A percentile compares a stretch with the other conserved stretches of the same genome.
These are phyloP conservation scores for Mastomys coucha DNA, from an alignment of 2,113 vertebrate species.

Conservation along the genomic window DNA sequence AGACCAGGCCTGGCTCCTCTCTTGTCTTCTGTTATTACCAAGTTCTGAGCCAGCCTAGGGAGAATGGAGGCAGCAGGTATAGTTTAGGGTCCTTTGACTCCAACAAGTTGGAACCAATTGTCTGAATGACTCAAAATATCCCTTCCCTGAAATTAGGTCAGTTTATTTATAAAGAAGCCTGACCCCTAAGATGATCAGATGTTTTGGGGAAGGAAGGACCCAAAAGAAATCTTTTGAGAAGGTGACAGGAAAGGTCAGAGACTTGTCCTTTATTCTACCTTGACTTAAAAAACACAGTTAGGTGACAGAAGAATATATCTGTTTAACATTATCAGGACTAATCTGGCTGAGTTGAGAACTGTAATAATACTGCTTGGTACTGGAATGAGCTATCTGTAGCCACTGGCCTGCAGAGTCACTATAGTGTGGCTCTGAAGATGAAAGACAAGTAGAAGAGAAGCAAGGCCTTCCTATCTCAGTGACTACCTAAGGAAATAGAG, in stretches of 20 bases:
- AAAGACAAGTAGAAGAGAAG: conserved; percentile 41
- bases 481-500: background rate
- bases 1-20: background rate
- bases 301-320: background rate
- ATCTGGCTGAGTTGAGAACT: background rate
- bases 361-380: background rate
- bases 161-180: background rate
- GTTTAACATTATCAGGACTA: conserved; percentile 7
- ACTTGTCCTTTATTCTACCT: background rate
- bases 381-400: background rate
- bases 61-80: background rate
- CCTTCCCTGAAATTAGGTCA: background rate
- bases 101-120: background rate
- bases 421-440: conserved; percentile 57
- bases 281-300: background rate
- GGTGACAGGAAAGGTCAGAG: background rate
- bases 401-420: background rate
- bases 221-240: conserved; percentile 2
- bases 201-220: background rate
- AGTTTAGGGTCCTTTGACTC: background rate
- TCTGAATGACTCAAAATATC: conserved; percentile 31
- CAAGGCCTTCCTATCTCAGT: background rate
- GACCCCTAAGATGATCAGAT: background rate
- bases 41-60: conserved; percentile 16
- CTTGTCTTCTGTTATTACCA: background rate